Evolutionary conservation across 2,113 vertebrate species (phyloP).

Genomic region (Cairina moschata): DNA sequence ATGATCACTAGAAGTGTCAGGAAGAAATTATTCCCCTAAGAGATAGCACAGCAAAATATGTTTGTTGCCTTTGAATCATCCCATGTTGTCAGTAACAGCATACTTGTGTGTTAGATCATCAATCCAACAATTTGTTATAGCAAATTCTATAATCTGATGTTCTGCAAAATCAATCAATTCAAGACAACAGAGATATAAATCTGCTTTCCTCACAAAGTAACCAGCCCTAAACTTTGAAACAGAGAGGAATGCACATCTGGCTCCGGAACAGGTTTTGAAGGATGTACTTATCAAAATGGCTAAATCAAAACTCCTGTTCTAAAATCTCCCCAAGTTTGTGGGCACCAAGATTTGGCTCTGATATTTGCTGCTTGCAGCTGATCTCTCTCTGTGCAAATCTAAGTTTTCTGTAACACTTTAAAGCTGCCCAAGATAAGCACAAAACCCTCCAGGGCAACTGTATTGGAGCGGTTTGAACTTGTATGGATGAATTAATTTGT

Average conservation of each 20-base stretch:
- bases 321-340: neutral
- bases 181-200: conserved; percentile 26
- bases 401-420: neutral
- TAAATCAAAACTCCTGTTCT: neutral
- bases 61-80: conserved; percentile 59
- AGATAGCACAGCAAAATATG: neutral
- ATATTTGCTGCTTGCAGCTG: neutral
- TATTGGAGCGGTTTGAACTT: neutral
- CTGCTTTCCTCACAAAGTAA: neutral
- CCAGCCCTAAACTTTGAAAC: conserved; percentile 3
- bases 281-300: neutral
- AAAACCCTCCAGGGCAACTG: neutral
- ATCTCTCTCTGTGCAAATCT: neutral
- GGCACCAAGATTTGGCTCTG: neutral
- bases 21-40: conserved; percentile 47
- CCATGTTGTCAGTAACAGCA: neutral
- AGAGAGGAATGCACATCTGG: neutral
- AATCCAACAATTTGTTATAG: conserved; percentile 11
- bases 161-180: conserved; percentile 47
- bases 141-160: neutral
- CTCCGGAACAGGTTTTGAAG: neutral
- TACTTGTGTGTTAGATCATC: neutral
- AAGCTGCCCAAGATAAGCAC: neutral
- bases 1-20: conserved; percentile 47
- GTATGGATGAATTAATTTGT: neutral